These are phyloP conservation scores for Alosa sapidissima DNA, from an alignment of 2,797 vertebrate genomes.

Conservation along the genomic window DNA sequence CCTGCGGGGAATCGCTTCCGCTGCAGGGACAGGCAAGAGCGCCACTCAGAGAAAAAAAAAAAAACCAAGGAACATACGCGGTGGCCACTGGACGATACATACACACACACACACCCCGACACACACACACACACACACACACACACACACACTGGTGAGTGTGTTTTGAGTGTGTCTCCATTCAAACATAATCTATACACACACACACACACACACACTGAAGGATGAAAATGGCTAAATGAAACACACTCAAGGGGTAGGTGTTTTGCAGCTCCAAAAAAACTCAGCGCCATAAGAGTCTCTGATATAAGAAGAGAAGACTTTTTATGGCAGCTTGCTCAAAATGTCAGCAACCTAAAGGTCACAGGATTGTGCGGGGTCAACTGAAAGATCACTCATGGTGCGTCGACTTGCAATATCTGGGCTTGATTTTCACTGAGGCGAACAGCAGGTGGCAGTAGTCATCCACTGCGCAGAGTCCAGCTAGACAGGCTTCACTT, in stretches of 20 bases:
- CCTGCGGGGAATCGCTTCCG: conserved; percentile 78
- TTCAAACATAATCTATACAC: not conserved
- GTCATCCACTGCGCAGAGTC: conserved; percentile 50
- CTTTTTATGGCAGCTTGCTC: not conserved
- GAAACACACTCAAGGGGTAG: not conserved
- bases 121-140: not conserved
- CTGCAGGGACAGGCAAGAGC: conserved; percentile 73
- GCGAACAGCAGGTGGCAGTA: conserved; percentile 68
- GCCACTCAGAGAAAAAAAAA: conserved; percentile 56
- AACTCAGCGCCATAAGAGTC: not conserved
- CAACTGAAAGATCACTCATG: not conserved
- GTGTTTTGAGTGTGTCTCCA: not conserved
- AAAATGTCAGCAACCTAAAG: not conserved
- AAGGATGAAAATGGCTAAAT: not conserved
- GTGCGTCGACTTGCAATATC: not conserved
- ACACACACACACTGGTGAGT: no score
- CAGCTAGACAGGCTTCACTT: not conserved
- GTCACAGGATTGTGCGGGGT: not conserved
- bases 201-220: conserved; percentile 7
- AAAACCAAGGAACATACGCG: conserved; percentile 29
- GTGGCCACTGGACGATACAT: conserved; percentile 28
- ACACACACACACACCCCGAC: not conserved
- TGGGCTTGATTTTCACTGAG: not conserved
- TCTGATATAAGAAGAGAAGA: not conserved
- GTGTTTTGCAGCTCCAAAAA: not conserved